Conservation (phyloP, 2,888 invertebrate genomes). For the Arge pagana region DNA sequence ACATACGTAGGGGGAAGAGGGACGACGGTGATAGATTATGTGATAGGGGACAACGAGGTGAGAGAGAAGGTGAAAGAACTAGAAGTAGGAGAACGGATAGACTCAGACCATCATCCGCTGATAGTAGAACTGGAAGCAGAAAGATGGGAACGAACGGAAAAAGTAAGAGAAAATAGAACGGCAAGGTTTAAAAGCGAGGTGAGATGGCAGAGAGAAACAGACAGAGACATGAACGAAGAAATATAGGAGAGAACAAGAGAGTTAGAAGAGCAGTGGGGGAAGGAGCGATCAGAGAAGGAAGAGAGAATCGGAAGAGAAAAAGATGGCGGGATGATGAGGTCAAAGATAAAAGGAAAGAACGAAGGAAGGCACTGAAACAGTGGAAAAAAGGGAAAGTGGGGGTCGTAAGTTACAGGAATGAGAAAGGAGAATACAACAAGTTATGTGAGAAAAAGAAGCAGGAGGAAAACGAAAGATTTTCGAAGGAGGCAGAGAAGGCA, state of each 20-base stretch:
- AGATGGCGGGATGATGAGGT: no score
- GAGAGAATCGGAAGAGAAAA: no score
- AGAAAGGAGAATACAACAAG: neutral
- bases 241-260: neutral
- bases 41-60: constrained; percentile 1
- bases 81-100: neutral
- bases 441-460: neutral
- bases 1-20: constrained; percentile 3
- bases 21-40: neutral
- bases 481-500: no score
- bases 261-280: neutral
- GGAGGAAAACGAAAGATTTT: constrained; percentile 1
- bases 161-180: no score
- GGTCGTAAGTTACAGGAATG: neutral
- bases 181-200: no score
- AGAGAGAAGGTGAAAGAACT: neutral
- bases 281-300: neutral
- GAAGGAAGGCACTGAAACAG: constrained; percentile 1
- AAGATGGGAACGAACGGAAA: no score
- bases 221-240: neutral
- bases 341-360: no score
- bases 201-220: no score
- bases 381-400: neutral
- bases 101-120: constrained; percentile 7
- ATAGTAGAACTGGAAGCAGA: neutral